Evolutionary conservation across 2,888 invertebrate genomes (phyloP).

Genomic region (Ophioninae sp.): DNA sequence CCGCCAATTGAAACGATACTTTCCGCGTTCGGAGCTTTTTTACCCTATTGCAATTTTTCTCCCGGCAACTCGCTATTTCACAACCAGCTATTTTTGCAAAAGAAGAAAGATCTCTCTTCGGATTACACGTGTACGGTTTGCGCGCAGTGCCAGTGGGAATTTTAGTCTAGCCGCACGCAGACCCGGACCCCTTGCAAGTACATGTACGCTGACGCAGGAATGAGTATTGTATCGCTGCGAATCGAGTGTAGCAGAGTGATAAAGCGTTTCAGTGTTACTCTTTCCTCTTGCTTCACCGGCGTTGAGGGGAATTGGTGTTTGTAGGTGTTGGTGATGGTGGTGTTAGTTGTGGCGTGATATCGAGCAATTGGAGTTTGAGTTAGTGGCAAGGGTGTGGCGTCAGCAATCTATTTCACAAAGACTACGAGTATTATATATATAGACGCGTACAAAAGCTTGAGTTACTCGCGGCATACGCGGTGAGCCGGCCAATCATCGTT

Average conservation of each 20-base stretch:
- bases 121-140: slow-evolving; percentile 26
- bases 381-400: slow-evolving; percentile 65
- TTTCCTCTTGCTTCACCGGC: slow-evolving; percentile 1
- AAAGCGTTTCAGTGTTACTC: slow-evolving; percentile 37
- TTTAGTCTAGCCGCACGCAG: slow-evolving; percentile 6
- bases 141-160: slow-evolving; percentile 26
- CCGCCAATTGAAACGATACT: slow-evolving; percentile 48
- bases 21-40: slow-evolving; percentile 12
- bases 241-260: slow-evolving; percentile 46
- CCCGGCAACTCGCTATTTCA: slow-evolving; percentile 38
- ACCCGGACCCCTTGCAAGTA: slow-evolving; percentile 3
- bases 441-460: slow-evolving; percentile 7
- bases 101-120: slow-evolving; percentile 35
- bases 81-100: slow-evolving; percentile 36
- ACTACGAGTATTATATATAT: slow-evolving; percentile 20
- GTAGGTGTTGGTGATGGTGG: slow-evolving; percentile 54
- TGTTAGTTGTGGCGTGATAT: slow-evolving; percentile 67
- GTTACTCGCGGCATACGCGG: slow-evolving; percentile 6
- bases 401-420: slow-evolving; percentile 65
- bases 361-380: slow-evolving; percentile 69
- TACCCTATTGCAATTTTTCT: slow-evolving; percentile 35
- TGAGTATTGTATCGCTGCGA: slow-evolving; percentile 25
- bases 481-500: slow-evolving; percentile 66
- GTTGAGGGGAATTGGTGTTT: slow-evolving; percentile 4
- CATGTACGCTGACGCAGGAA: slow-evolving; percentile 8